Evolutionary conservation across 2,888 invertebrate species (phyloP).

Genomic region (Gortyna flavago): DNA sequence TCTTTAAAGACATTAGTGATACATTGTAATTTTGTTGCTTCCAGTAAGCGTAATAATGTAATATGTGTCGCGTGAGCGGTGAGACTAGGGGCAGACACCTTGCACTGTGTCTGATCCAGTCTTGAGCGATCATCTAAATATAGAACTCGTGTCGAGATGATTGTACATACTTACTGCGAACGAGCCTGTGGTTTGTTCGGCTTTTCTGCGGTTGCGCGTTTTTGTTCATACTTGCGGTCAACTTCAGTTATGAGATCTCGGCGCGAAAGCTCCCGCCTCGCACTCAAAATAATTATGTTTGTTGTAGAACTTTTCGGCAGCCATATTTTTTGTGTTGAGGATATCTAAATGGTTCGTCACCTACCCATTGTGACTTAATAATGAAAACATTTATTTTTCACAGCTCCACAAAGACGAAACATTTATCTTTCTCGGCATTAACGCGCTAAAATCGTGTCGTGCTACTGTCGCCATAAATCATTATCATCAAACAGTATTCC

Average conservation of each 20-base stretch:
- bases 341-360: slow-evolving; percentile 61
- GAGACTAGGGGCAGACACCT: slow-evolving; percentile 72
- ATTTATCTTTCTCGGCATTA: slow-evolving; percentile 87
- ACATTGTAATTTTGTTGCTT: slow-evolving; percentile 74
- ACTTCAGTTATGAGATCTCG: slow-evolving; percentile 76
- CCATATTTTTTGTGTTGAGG: slow-evolving; percentile 65
- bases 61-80: slow-evolving; percentile 71
- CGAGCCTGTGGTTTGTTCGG: slow-evolving; percentile 80
- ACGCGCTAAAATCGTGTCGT: slow-evolving; percentile 85
- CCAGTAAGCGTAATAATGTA: slow-evolving; percentile 69
- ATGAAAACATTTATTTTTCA: slow-evolving; percentile 78
- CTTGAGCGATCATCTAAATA: slow-evolving; percentile 80
- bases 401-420: slow-evolving; percentile 78
- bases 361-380: slow-evolving; percentile 67
- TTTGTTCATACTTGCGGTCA: slow-evolving; percentile 84
- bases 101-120: slow-evolving; percentile 81
- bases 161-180: slow-evolving; percentile 77
- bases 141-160: slow-evolving; percentile 83
- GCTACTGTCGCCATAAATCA: slow-evolving; percentile 88
- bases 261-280: slow-evolving; percentile 63
- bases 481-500: slow-evolving; percentile 86
- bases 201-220: slow-evolving; percentile 80
- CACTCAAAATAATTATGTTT: slow-evolving; percentile 59
- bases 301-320: slow-evolving; percentile 52
- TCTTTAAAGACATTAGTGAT: slow-evolving; percentile 71